Conservation (phyloP, 2,888 invertebrate genomes). For the Stenichneumon culpator region DNA sequence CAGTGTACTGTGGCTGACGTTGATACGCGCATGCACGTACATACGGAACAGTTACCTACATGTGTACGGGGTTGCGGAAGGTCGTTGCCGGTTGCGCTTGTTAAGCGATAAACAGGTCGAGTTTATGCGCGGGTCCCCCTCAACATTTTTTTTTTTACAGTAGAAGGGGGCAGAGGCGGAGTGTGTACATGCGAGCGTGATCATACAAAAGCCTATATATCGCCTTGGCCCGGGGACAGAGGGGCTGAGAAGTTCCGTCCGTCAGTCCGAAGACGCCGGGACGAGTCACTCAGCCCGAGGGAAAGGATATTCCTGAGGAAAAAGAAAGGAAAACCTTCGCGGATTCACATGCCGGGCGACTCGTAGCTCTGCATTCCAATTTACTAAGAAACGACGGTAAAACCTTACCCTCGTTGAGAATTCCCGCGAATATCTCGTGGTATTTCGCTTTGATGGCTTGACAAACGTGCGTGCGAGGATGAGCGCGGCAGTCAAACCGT, state of each 20-base stretch:
- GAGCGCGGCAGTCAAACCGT: constrained; percentile 28
- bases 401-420: constrained; percentile 37
- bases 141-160: constrained; percentile 35
- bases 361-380: constrained; percentile 55
- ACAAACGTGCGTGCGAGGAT: constrained; percentile 28
- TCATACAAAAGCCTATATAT: constrained; percentile 7
- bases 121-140: constrained; percentile 53
- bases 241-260: constrained; percentile 16
- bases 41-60: constrained; percentile 53
- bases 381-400: constrained; percentile 39
- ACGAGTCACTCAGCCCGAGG: constrained; percentile 58
- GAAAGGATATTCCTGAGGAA: neutral
- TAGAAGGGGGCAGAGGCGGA: constrained; percentile 31
- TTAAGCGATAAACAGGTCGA: constrained; percentile 56
- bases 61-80: constrained; percentile 53
- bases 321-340: constrained; percentile 13
- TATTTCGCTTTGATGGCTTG: constrained; percentile 49
- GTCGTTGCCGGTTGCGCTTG: constrained; percentile 53
- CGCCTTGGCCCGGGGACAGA: constrained; percentile 20
- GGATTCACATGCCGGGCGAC: constrained; percentile 19
- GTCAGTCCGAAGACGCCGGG: constrained; percentile 20
- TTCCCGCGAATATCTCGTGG: constrained; percentile 46
- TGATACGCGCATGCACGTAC: constrained; percentile 22
- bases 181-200: neutral
- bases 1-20: constrained; percentile 12